Evolutionary conservation across 2,888 invertebrate species (phyloP), one percentile per base, ranked within the genome.

Genomic region (Syritta pipiens): DNA sequence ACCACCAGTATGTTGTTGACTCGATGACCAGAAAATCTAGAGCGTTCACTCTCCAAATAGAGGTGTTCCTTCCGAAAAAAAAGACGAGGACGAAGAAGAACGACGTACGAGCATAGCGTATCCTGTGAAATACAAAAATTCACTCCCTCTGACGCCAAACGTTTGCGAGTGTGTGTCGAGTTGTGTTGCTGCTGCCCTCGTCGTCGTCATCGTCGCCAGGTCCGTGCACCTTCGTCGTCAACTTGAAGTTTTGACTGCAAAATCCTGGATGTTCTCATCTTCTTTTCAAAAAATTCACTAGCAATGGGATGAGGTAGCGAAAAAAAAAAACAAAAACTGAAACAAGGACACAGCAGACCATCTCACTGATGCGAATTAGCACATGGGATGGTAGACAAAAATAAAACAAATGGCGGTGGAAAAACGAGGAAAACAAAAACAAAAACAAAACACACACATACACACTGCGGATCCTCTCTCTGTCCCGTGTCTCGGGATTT

Each of bases 21-120:
- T 72, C 44, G 77, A 72, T 79, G 72, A 67, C 65, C 72, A 79
- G 55, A 79, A 67, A 71, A 71, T 77, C 63, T 77, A 71, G 76
- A 71, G 71, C 71, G 71, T 53, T 65, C 76, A 59, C 46, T 77
- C 63, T 35, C 65, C 53, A 59, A 71, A 77, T 65, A 57, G 28
- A 40, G 19, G 42, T 48, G 28, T 44, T 63, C 42, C 55, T 49
- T 28, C 35, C 44, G 9, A 37, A 30, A 65, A 59, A 63, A 62
- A 53, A 14, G n/a, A 28, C n/a, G 12, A 48, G 20, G 6, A 35
- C 14, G 12, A 12, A 59, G 37, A 72, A 49, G 7, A 9, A 3
- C 37, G 40, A 40, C 59, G 32, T 42, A 42, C 40, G 30, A 44
- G 6, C 4, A 22, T 28, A 40, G n/a, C n/a, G 28, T 67, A 30